Evolutionary conservation across 2,113 vertebrate genomes (phyloP), one percentile per base, ranked within the genome.

Genomic region (Ictalurus punctatus): DNA sequence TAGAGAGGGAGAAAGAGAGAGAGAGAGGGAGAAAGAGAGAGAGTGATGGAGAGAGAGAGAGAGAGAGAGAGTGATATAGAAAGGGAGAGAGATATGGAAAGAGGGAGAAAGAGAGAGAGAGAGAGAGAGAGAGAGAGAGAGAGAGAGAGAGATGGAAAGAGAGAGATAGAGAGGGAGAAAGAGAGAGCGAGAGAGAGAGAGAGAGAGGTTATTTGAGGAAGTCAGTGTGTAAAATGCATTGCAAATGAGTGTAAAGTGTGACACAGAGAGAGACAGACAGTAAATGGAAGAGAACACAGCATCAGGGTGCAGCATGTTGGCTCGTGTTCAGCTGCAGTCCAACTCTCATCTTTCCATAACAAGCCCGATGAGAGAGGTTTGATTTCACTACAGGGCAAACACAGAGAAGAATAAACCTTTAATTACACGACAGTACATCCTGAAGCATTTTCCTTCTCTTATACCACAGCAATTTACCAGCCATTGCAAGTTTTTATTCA

Each of bases 351-450:
- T 84, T 84, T 80, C 52, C 48, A 27, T 37, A 40, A 48, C 83
- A 73, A 44, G 34, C 76, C 83, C 54, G 86, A 78, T 79, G 44
- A 37, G 14, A 34, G 86, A 83, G 48, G 37, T 90, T 90, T 83
- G 65, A 89, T 87, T 90, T 89, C 44, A 85, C 56, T 67, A 87
- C 89, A 84, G 48, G n/a, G 59, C 48, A 27, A 69, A 52, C 27
- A 67, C 44, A 17, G 40, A 89, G 23, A 23, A 23, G 86, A 37
- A 13, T 56, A 54, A 91, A 89, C 85, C 19, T 88, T 63, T 80
- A 86, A 88, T 87, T 89, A 89, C 83, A 79, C 23, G 74, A 88
- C 71, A 25, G 69, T 12, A 13, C 40, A 3, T 25, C 73, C 73
- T 48, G 21, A 48, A 23, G 37, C 73, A 4, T 44, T 25, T 44